Percentiles rank a stretch among this genome's conserved stretches.
phyloP scores from a whole-genome alignment of 1,140 invertebrate genomes.

The Drosophila sulfurigaster region DNA sequence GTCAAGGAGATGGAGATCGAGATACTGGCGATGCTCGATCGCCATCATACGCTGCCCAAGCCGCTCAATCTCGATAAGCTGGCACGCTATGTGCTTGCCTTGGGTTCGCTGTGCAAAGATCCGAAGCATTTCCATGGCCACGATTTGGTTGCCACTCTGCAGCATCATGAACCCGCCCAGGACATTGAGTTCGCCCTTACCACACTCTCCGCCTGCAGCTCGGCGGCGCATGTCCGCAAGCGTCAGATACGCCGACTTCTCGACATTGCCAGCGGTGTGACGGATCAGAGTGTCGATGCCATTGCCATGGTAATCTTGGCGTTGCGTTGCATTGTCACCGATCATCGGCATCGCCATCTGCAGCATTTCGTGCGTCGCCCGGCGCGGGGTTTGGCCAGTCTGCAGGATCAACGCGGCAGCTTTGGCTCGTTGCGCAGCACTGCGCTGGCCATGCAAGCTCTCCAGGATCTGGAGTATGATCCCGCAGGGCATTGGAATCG shows the following conservation, averaged over 20 bases:
- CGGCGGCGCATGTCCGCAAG: slow-evolving; percentile 92
- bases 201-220: slow-evolving; percentile 90
- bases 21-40: slow-evolving; percentile 90
- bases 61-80: slow-evolving; percentile 90
- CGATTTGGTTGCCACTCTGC: slow-evolving; percentile 90
- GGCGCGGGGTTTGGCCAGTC: slow-evolving; percentile 89
- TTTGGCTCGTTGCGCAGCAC: slow-evolving; percentile 93
- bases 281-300: slow-evolving; percentile 92
- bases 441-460: slow-evolving; percentile 91
- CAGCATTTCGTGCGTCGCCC: slow-evolving; percentile 91
- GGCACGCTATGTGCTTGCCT: slow-evolving; percentile 90
- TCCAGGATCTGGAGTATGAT: slow-evolving; percentile 89
- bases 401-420: slow-evolving; percentile 91
- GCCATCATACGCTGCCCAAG: slow-evolving; percentile 85
- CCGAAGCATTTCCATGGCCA: slow-evolving; percentile 93
- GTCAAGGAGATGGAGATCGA: slow-evolving; percentile 94
- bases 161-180: slow-evolving; percentile 89
- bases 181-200: slow-evolving; percentile 90
- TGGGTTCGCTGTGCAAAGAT: slow-evolving; percentile 92
- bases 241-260: slow-evolving; percentile 91
- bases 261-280: slow-evolving; percentile 91
- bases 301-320: slow-evolving; percentile 93
- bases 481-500: slow-evolving; percentile 90
- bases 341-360: slow-evolving; percentile 91
- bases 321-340: slow-evolving; percentile 93